Evolutionary conservation across 23 tunicate species (phyloP).

Genomic region (Botrylloides violaceus): DNA sequence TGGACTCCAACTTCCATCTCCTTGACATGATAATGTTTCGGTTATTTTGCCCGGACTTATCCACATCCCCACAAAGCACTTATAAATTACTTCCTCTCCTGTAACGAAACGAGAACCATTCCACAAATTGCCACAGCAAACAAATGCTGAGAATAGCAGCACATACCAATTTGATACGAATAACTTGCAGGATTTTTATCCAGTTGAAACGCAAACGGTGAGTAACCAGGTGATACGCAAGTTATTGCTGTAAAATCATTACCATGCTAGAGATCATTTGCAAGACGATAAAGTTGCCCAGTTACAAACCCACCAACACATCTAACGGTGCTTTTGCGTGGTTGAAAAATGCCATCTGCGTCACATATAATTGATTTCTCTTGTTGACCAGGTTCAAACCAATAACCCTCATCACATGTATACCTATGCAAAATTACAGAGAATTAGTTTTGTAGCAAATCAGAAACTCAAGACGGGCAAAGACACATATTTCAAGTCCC

Average conservation of each 20-base stretch:
- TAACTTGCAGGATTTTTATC: not conserved
- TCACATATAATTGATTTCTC: slow-evolving; percentile 28
- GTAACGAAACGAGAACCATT: not conserved
- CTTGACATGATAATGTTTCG: slow-evolving; percentile 12
- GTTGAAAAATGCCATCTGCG: slow-evolving; percentile 36
- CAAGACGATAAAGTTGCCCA: no score
- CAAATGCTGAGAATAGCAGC: no score
- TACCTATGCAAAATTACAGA: no score
- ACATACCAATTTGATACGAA: not conserved
- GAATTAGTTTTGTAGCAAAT: no score
- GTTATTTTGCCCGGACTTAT: slow-evolving; percentile 5
- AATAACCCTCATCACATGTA: slow-evolving; percentile 34
- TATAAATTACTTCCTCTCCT: slow-evolving; percentile 24
- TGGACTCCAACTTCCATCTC: slow-evolving; percentile 25
- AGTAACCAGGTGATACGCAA: slow-evolving; percentile 7
- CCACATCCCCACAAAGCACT: slow-evolving; percentile 18
- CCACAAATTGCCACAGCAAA: no score
- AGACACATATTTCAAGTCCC: no score
- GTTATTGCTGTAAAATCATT: slow-evolving; percentile 1
- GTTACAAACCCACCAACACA: slow-evolving; percentile 31
- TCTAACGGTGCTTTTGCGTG: slow-evolving; percentile 17
- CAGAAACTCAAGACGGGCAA: no score
- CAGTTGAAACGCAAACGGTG: slow-evolving; percentile 11
- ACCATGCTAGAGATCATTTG: no score
- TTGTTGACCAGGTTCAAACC: slow-evolving; percentile 10